Evolutionary conservation across 1,140 invertebrate genomes (phyloP).

Genomic region (Procambarus virginalis): DNA sequence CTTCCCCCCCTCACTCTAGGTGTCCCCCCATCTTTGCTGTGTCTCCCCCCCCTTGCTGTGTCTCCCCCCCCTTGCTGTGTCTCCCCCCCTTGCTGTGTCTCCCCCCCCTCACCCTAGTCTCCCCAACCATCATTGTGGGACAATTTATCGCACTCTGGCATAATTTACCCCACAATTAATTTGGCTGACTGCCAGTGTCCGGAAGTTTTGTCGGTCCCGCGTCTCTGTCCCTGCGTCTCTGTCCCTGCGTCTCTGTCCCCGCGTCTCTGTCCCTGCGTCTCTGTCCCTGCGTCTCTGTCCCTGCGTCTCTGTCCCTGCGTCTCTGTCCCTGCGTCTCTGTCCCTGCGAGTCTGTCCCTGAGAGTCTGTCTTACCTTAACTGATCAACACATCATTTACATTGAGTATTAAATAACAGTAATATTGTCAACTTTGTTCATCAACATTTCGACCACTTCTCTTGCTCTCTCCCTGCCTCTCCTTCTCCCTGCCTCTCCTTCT

Average conservation of each 20-base stretch:
- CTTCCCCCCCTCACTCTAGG: not conserved
- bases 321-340: too few species aligned
- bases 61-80: not conserved
- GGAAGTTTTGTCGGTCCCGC: not conserved
- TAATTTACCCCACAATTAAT: slow-evolving; percentile 43
- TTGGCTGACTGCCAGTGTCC: slow-evolving; percentile 31
- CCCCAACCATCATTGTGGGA: not conserved
- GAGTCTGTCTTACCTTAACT: not conserved
- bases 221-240: too few species aligned
- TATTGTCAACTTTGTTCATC: not conserved
- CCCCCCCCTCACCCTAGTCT: not conserved
- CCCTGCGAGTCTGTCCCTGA: too few species aligned
- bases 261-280: not conserved
- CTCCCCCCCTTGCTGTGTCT: not conserved
- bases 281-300: too few species aligned
- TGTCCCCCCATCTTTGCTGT: not conserved
- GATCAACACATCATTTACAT: not conserved
- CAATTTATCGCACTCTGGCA: slow-evolving; percentile 19
- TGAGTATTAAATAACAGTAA: not conserved
- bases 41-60: not conserved
- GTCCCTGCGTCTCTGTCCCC: too few species aligned
- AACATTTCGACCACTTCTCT: not conserved
- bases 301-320: too few species aligned
- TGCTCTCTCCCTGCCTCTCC: too few species aligned
- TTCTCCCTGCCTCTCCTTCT: too few species aligned